Evolutionary conservation across 2,113 vertebrate genomes (phyloP).

Genomic region (Dinomys branickii): DNA sequence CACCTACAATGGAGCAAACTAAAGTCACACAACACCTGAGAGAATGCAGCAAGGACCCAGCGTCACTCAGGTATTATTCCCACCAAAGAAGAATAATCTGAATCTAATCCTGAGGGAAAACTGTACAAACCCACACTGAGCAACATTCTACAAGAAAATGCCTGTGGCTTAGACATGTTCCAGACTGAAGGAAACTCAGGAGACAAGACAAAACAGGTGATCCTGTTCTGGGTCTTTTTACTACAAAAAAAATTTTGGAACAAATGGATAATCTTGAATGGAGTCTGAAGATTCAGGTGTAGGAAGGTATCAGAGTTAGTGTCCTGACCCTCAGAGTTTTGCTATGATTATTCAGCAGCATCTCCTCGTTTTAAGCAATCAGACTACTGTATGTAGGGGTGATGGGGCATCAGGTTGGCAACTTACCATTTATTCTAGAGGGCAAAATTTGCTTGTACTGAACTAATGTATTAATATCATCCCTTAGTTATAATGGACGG

Average conservation of each 20-base stretch:
- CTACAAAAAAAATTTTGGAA: background rate
- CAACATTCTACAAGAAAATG: background rate
- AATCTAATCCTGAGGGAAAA: background rate
- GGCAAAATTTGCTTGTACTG: no score
- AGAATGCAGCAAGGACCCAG: background rate
- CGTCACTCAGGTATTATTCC: background rate
- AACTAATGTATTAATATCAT: no score
- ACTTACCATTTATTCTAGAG: background rate
- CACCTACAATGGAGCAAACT: background rate
- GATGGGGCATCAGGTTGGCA: background rate
- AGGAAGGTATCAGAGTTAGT: background rate
- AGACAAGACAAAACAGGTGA: background rate
- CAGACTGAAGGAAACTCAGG: background rate
- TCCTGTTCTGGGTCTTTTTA: background rate
- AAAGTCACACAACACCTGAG: background rate
- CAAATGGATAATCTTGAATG: background rate
- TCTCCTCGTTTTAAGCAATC: background rate
- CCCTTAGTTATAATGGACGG: no score
- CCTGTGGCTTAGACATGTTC: background rate
- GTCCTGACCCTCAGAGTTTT: background rate
- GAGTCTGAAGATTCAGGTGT: background rate
- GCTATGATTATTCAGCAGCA: background rate
- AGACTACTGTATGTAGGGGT: background rate
- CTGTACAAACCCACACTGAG: background rate
- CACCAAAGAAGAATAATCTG: background rate